Conservation (phyloP, 2,797 vertebrate species). For the Coracias cyanogaster region DNA sequence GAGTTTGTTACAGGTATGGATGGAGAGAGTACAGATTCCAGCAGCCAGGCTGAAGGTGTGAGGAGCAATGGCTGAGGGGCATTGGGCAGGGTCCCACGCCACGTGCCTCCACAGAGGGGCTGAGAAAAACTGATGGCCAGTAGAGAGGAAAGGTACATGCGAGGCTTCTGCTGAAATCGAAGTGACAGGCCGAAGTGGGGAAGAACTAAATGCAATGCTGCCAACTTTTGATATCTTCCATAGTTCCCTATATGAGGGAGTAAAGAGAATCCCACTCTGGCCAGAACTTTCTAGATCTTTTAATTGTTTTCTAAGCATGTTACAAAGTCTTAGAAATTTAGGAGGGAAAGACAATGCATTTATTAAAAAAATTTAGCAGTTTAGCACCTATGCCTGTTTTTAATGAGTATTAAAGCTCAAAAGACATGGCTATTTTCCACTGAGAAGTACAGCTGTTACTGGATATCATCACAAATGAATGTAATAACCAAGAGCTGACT, state of each 20-base stretch:
- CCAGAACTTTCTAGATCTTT: neutral
- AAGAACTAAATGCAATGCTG: neutral
- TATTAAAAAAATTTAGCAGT: neutral
- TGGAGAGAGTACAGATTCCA: neutral
- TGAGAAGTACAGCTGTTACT: slow-evolving; percentile 5
- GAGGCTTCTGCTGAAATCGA: neutral
- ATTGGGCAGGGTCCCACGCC: neutral
- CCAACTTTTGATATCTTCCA: neutral
- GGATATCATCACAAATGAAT: neutral
- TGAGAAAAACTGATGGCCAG: neutral
- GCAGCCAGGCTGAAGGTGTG: neutral
- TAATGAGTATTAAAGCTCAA: neutral
- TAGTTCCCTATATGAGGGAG: neutral
- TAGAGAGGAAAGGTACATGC: accelerated
- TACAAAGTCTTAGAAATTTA: neutral
- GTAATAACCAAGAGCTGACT: neutral
- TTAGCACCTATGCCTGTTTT: neutral
- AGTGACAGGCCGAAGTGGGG: neutral
- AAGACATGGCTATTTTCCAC: neutral
- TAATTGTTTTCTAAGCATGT: neutral
- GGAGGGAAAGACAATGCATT: neutral
- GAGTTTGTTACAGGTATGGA: neutral
- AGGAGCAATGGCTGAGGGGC: neutral
- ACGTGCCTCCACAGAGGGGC: neutral
- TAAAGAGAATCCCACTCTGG: neutral